Conservation (phyloP, 2,888 invertebrate species). For the Ochropleura leucogaster region DNA sequence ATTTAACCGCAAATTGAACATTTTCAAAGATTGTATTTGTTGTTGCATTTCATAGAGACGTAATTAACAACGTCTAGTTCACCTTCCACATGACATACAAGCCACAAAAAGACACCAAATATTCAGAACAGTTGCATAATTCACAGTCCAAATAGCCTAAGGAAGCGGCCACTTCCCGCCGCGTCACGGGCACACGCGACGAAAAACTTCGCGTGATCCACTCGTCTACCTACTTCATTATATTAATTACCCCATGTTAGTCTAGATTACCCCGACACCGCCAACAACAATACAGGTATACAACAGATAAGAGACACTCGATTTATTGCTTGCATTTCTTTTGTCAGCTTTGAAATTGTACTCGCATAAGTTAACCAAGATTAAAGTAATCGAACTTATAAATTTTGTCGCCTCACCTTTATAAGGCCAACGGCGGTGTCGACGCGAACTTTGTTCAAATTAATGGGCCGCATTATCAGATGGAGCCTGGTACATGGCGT, state of each 20-base stretch:
- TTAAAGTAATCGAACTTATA: slow-evolving; percentile 91
- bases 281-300: slow-evolving; percentile 88
- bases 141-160: slow-evolving; percentile 78
- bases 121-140: slow-evolving; percentile 74
- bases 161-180: slow-evolving; percentile 72
- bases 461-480: slow-evolving; percentile 90
- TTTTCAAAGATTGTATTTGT: neutral
- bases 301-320: slow-evolving; percentile 85
- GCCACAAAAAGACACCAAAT: slow-evolving; percentile 73
- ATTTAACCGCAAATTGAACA: neutral
- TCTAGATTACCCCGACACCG: slow-evolving; percentile 84
- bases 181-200: slow-evolving; percentile 79
- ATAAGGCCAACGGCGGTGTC: slow-evolving; percentile 88
- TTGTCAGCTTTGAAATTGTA: slow-evolving; percentile 91
- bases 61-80: slow-evolving; percentile 52
- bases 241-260: slow-evolving; percentile 89
- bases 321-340: slow-evolving; percentile 91
- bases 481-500: slow-evolving; percentile 89
- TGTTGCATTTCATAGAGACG: slow-evolving; percentile 40
- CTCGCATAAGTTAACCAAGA: slow-evolving; percentile 91
- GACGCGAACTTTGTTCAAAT: slow-evolving; percentile 90
- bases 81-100: slow-evolving; percentile 42
- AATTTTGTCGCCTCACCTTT: slow-evolving; percentile 91
- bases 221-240: slow-evolving; percentile 85
- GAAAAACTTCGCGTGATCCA: slow-evolving; percentile 84